Conservation (phyloP, 2,113 vertebrate genomes). For the Scomber scombrus region DNA sequence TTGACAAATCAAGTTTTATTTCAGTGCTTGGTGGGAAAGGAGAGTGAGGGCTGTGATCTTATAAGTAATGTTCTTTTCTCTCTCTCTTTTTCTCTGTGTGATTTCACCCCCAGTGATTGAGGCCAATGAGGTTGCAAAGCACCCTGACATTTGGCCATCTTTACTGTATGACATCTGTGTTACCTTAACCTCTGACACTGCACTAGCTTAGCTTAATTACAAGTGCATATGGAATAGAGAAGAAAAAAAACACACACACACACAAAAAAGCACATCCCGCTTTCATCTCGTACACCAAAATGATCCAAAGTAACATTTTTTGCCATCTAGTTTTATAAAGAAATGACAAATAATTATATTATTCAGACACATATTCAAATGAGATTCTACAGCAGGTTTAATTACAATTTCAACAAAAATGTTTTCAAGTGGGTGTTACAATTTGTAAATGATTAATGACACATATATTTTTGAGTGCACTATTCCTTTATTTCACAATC, state of each 20-base stretch:
- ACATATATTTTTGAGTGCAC: neutral
- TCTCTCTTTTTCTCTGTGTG: neutral
- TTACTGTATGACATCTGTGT: conserved; percentile 8
- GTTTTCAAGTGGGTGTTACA: too few relatives aligned
- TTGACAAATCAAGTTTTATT: conserved; percentile 58
- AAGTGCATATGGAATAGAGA: neutral
- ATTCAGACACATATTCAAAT: too few relatives aligned
- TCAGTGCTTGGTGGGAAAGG: conserved; percentile 34
- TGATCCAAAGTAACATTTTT: too few relatives aligned
- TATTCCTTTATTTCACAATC: neutral
- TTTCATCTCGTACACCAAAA: neutral
- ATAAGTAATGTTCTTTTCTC: neutral
- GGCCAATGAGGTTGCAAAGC: conserved; percentile 1
- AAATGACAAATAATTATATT: too few relatives aligned
- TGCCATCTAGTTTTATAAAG: too few relatives aligned
- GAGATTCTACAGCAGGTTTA: too few relatives aligned
- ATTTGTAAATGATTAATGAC: neutral
- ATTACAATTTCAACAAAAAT: too few relatives aligned
- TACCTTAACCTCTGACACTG: conserved; percentile 19
- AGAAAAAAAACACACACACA: neutral
- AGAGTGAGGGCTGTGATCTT: conserved; percentile 13
- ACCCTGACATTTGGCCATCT: neutral
- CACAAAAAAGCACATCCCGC: too few relatives aligned
- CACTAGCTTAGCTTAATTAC: conserved; percentile 24
- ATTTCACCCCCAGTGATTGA: conserved; percentile 14